Evolutionary conservation across 2,113 vertebrate species (phyloP), one percentile per base, ranked within the genome.

Genomic region (Pithys albifrons): DNA sequence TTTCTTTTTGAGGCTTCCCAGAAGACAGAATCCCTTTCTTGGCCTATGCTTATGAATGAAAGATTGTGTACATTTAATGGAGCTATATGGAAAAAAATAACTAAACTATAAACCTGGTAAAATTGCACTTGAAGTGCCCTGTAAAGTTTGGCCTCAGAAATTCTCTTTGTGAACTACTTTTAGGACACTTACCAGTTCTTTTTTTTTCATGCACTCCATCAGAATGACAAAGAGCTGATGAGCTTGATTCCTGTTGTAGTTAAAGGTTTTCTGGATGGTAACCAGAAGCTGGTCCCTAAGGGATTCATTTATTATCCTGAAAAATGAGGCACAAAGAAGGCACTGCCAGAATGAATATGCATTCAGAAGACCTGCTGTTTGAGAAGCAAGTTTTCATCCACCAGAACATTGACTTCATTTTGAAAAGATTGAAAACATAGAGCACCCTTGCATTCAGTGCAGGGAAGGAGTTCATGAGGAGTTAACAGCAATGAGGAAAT

Each of bases 211-310:
- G 96, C 99, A 99, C 89, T 99, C 99, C 98, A 99, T 99, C 39
- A 99, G 98, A 97, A 99, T 98, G 27, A 98, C 78, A 18, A 99
- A 98, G 66, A 99, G 98, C 95, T 99, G 99, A 76, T 99, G 98
- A 0, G 99, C 99, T 75, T 99, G 99, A 62, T 96, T 98, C 95
- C 98, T 99, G 97, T 93, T 99, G 96, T 99, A 99, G 93, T 99
- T 99, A 92, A 99, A 99, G 8, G 99, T 99, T 97, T 99, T 99
- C 98, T 99, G 99, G 94, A 99, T 99, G 69, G 99, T 99, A 61
- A 99, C 99, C 45, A 99, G 95, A 64, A 99, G 99, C 75, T 99
- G 99, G 91, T 99, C 99, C 97, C 98, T 97, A 79, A 99, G 98
- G 28, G 99, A 98, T 29, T 99, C 99, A 2, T 96, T 99, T 86